Conservation (phyloP, 2,113 vertebrate genomes). For the Abramis brama region DNA sequence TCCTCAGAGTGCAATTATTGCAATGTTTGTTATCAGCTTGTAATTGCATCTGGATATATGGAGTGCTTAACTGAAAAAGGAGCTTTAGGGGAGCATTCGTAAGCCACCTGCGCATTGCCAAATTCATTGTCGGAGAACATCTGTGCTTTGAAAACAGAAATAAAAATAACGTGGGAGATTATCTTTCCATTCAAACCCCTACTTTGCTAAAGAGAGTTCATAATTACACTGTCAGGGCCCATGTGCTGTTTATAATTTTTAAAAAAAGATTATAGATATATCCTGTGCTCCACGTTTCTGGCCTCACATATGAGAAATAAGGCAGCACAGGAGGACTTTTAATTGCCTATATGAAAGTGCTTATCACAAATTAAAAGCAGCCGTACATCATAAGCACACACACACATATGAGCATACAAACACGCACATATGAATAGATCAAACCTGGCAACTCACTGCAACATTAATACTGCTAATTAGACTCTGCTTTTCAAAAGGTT, state of each 20-base stretch:
- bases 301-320: constrained; percentile 17
- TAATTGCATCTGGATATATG: constrained; percentile 32
- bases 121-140: constrained; percentile 42
- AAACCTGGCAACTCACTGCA: constrained; percentile 13
- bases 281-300: background rate
- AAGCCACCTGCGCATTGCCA: constrained; percentile 35
- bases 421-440: constrained; percentile 7
- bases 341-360: constrained; percentile 13
- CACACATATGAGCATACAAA: constrained; percentile 1
- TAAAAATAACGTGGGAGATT: constrained; percentile 40
- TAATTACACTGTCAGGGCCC: constrained; percentile 23
- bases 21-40: constrained; percentile 14
- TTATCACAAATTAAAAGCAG: constrained; percentile 14
- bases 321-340: constrained; percentile 4
- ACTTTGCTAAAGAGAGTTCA: constrained; percentile 24
- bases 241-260: constrained; percentile 1
- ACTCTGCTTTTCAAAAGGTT: constrained; percentile 39
- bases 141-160: constrained; percentile 30
- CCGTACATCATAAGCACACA: background rate
- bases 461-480: constrained; percentile 54
- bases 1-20: constrained; percentile 11
- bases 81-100: constrained; percentile 30
- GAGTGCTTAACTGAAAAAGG: constrained; percentile 31
- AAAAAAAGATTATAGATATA: constrained; percentile 19
- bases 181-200: constrained; percentile 30